Evolutionary conservation across 2,888 invertebrate genomes (phyloP), one percentile per base, ranked within the genome.

Genomic region (Rhagonycha fulva): DNA sequence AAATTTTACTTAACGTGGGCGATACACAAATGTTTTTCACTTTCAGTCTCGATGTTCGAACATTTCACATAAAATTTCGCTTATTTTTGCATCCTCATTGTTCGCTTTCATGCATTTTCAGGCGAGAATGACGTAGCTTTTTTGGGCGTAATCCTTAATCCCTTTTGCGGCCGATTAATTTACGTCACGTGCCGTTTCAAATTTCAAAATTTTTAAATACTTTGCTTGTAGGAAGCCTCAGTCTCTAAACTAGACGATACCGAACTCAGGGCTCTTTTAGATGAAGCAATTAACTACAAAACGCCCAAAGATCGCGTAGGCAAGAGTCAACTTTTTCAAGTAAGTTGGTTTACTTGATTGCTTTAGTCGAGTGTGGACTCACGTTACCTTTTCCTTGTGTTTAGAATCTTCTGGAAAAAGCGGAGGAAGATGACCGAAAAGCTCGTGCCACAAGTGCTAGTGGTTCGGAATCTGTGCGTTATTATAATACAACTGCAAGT

Each of bases 271-370:
- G 94, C 93, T 76, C 89, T 96, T 80, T 89, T 96, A 83, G 95
- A 96, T 86, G 96, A 96, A 90, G 95, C 95, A 81, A 92, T 94
- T 85, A 93, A 92, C 81, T 96, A 96, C 89, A 95, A 95, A 88
- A 92, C 93, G 86, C 95, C 95, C 74, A 94, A 94, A 89, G 96
- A 96, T 87, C 91, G 94, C 80, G 94, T 95, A 88, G 94, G 95
- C 84, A 96, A 95, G 89, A 95, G 95, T 88, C 91, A 91, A 87
- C 91, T 94, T 76, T 96, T 96, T 88, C 93, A 94, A 91, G 95
- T 95, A 85, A 85, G 87, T 84, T 62, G 66, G 68, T 11, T 12
- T 9, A 66, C 24, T 23, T 12, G 10, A 7, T 24, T 73, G 14
- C 23, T 14, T n/a, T 19, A 14, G 4, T 12, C 9, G 24, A 11